Percentiles rank a stretch among this genome's conserved stretches.
phyloP scores from a whole-genome alignment of 2,888 invertebrate genomes.

The Onchidella celtica region DNA sequence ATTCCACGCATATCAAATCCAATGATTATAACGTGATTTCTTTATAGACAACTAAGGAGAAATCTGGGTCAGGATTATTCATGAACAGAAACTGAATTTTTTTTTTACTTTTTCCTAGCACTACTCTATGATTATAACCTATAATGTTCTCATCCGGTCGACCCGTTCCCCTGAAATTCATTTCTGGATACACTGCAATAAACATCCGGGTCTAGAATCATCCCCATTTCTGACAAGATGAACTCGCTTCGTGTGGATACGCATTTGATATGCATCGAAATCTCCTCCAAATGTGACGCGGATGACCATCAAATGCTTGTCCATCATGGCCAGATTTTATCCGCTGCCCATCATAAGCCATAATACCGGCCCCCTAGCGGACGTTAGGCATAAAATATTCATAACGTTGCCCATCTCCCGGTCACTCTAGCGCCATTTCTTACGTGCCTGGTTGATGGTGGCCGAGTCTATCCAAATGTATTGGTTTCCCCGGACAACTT shows the following conservation, averaged over 20 bases:
- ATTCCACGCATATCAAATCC: no score
- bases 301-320: constrained; percentile 19
- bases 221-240: neutral
- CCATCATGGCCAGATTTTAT: constrained; percentile 32
- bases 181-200: neutral
- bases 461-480: no score
- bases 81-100: no score
- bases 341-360: constrained; percentile 7
- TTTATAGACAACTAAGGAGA: no score
- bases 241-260: neutral
- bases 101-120: no score
- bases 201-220: constrained; percentile 10
- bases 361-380: neutral
- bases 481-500: no score
- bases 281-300: neutral
- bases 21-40: no score
- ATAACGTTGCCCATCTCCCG: constrained; percentile 4
- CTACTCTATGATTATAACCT: no score
- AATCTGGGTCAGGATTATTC: no score
- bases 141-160: no score
- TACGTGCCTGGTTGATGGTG: neutral
- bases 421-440: constrained; percentile 31
- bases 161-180: neutral
- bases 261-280: constrained; percentile 39
- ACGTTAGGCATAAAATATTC: constrained; percentile 26